phyloP scores from a whole-genome alignment of 2,888 invertebrate species.

The Embidobia sp. region DNA sequence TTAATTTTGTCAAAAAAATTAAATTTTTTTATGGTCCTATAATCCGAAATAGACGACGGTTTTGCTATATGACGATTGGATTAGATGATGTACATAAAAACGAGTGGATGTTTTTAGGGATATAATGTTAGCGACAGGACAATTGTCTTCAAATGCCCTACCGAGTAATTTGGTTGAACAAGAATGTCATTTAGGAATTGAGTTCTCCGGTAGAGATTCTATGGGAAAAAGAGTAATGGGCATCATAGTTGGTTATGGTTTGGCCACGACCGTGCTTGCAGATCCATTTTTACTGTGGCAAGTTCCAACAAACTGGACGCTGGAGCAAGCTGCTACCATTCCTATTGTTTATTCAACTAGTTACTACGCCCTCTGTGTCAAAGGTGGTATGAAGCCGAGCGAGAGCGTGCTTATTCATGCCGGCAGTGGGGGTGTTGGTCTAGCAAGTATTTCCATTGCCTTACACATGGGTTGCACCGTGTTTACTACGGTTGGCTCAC shows the following conservation, averaged over 20 bases:
- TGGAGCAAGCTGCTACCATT: constrained; percentile 96
- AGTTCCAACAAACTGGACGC: constrained; percentile 92
- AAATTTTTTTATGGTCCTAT: no score
- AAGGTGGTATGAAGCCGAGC: constrained; percentile 92
- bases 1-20: no score
- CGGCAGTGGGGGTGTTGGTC: constrained; percentile 97
- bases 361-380: constrained; percentile 93
- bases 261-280: constrained; percentile 94
- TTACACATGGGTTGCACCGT: constrained; percentile 94
- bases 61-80: no score
- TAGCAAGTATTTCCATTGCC: constrained; percentile 97
- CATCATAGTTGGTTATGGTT: constrained; percentile 92
- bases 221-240: constrained; percentile 94
- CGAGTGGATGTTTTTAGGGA: constrained; percentile 91
- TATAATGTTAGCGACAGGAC: constrained; percentile 98
- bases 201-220: constrained; percentile 93
- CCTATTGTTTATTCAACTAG: constrained; percentile 96
- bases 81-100: no score
- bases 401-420: constrained; percentile 96
- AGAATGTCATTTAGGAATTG: constrained; percentile 97
- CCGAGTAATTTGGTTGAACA: constrained; percentile 93
- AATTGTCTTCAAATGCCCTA: constrained; percentile 97
- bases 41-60: no score
- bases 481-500: constrained; percentile 95
- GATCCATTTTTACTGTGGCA: constrained; percentile 94